Evolutionary conservation across 2,113 vertebrate species (phyloP), one percentile per base, ranked within the genome.

Genomic region (Suricata suricatta): DNA sequence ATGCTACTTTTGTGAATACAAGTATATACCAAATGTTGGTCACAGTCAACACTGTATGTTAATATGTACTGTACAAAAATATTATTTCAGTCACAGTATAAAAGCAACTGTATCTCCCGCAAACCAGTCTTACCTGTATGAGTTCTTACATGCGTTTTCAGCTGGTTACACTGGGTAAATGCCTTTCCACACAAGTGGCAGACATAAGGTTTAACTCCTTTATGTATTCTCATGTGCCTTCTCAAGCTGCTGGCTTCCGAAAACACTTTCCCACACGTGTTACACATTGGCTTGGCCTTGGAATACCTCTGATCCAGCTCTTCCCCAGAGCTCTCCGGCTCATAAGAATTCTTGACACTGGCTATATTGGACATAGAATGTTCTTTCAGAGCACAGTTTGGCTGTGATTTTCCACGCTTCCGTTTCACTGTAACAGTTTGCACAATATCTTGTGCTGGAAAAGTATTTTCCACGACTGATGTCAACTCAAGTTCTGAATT

Each of bases 171-270:
- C 95, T 99, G 99, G 12, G 99, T 99, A 99, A 99, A 99, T 0
- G 99, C 99, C 87, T 99, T 99, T 76, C 99, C 99, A 95, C 99
- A 99, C 68, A 99, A 99, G 98, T 99, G 99, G 98, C 99, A 99
- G 97, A 99, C 98, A 0, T 99, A 99, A 0, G 99, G 99, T 80
- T 99, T 99, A 95, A 99, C 99, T 3, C 99, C 99, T 93, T 99
- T 99, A 98, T 99, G 99, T 98, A 99, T 99, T 79, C 99, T 99
- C 99, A 99, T 99, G 98, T 99, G 99, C 7, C 99, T 98, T 7
- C 99, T 99, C 93, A 99, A 99, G 97, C 99, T 99, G 97, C 99
- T 99, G 25, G 99, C 99, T 96, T 99, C 99, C 0, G 99, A 99
- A 64, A 99, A 99, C 33, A 99, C 96, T 66, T 99, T 99, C 81